Percentiles rank a stretch among this genome's conserved stretches.
Conservation (phyloP, 35 echinoderm and acorn worm species). For the Ophiothrix spiculata region DNA sequence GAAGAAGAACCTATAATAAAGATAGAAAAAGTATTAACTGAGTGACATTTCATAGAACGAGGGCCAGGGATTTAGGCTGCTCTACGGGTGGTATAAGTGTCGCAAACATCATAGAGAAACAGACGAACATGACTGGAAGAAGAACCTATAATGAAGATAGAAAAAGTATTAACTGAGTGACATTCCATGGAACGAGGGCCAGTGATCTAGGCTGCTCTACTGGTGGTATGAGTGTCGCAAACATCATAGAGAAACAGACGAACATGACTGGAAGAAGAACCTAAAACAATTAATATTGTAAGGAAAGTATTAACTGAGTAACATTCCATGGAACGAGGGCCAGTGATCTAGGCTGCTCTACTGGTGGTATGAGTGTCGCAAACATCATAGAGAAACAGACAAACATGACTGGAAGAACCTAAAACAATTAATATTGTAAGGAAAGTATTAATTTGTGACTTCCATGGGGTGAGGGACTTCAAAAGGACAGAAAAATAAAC, state of each 20-base stretch:
- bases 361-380: constrained; percentile 61
- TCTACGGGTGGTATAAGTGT: constrained; percentile 59
- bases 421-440: no score
- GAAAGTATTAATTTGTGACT: no score
- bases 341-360: constrained; percentile 56
- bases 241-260: constrained; percentile 85
- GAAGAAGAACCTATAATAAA: constrained; percentile 84
- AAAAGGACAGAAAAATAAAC: no score
- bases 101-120: constrained; percentile 85
- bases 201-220: constrained; percentile 58
- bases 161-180: no score
- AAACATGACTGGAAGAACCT: constrained; percentile 84
- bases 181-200: constrained; percentile 67
- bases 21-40: no score
- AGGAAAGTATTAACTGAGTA: no score
- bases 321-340: constrained; percentile 71
- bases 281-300: no score
- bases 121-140: constrained; percentile 81
- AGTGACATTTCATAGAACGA: constrained; percentile 80
- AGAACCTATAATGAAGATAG: constrained; percentile 84
- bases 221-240: constrained; percentile 66
- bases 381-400: constrained; percentile 89
- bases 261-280: constrained; percentile 88
- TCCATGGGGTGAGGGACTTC: no score
- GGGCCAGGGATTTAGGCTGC: constrained; percentile 49